Base-by-base conservation (phyloP, 37 sponge, comb jelly and placozoan species). In the Geodia barretti region DNA sequence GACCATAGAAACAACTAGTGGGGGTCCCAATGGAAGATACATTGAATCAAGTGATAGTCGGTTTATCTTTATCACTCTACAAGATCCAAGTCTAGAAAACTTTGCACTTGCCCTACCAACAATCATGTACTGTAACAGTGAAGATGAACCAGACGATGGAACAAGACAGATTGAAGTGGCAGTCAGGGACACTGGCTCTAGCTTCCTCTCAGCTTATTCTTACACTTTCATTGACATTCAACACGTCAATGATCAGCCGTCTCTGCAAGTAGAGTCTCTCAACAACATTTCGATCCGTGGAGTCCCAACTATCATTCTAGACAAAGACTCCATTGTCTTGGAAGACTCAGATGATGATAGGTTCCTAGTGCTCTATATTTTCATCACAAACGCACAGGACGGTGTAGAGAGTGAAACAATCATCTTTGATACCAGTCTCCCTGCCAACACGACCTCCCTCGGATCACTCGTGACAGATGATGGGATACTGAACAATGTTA, bases 111-210 rank as follows among this genome's bases (percentile, higher is more conserved):
- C 24, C 35, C 60, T 92, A 25, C 54, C 31, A 20, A 35, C 23
- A 5, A 36, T 85, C 2, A 14, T 34, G 26, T 93, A 93, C 29
- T 86, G 84, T 43, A 93, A 93, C 72, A 41, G 24, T 21, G 77
- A 34, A 33, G 90, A 93, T 82, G 94, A 93, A 47, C 94, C 94
- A 26, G 70, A 39, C 30, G 71, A 68, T 80, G 84, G 73, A 0
- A 42, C 38, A 14, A 79, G 90, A 74, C 30, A 24, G 2, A 41
- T 93, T 23, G 2, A 37, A 17, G 43, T 89, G n/a, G 67, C 58
- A 1, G 73, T 68, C 2, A n/a, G 36, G 28, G 90, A 89, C 32
- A 60, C 36, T 1, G 79, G 34, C 7, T 24, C 29, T 17, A 23
- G 74, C 5, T 32, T 36, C 1, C 17, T 41, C 1, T 68, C 78